A percentile compares a stretch with the other conserved stretches of the same genome.
phyloP scores from a whole-genome alignment of 1,140 invertebrate genomes.

The Drosophila mojavensis region DNA sequence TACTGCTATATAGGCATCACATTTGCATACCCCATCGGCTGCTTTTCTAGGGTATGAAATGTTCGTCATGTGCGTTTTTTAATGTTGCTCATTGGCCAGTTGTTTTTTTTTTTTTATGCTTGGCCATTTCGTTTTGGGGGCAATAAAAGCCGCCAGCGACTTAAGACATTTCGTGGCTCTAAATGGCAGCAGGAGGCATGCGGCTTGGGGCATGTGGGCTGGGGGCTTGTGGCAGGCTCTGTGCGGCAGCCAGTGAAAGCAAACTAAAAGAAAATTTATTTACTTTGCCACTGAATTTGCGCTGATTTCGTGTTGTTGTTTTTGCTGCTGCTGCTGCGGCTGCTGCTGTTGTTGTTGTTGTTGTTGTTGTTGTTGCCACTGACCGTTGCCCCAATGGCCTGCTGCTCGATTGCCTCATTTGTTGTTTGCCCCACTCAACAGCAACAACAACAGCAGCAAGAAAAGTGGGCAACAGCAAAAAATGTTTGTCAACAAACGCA shows the following conservation, averaged over 20 bases:
- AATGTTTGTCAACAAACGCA: slow-evolving; percentile 80
- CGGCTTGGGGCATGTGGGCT: not conserved
- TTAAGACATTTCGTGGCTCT: slow-evolving; percentile 71
- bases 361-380: slow-evolving; percentile 21
- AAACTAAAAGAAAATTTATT: slow-evolving; percentile 80
- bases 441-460: slow-evolving; percentile 15
- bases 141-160: slow-evolving; percentile 72
- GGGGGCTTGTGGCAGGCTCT: not conserved
- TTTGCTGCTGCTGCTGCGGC: slow-evolving; percentile 26
- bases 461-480: slow-evolving; percentile 13
- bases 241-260: slow-evolving; percentile 31
- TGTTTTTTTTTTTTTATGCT: not conserved
- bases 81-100: slow-evolving; percentile 32
- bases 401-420: slow-evolving; percentile 48
- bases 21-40: not conserved
- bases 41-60: not conserved
- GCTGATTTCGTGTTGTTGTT: slow-evolving; percentile 65
- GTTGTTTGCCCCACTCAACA: slow-evolving; percentile 63
- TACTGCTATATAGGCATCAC: not conserved
- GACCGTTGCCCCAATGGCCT: slow-evolving; percentile 32
- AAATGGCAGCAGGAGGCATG: slow-evolving; percentile 26
- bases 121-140: slow-evolving; percentile 19
- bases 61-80: not conserved
- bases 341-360: slow-evolving; percentile 29
- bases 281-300: slow-evolving; percentile 81